Conservation (phyloP, 2,888 invertebrate species). For the Euclidia mi region DNA sequence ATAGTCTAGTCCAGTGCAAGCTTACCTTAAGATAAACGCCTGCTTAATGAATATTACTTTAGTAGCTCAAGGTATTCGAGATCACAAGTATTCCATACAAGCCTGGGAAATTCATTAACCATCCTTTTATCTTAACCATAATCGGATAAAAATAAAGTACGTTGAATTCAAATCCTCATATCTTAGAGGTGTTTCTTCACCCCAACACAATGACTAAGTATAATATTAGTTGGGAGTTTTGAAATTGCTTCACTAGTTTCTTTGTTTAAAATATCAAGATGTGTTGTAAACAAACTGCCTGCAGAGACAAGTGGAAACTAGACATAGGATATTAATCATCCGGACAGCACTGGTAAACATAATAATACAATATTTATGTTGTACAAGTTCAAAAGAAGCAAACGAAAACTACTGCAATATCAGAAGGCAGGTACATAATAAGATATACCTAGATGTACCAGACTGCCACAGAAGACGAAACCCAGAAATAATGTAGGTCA, state of each 20-base stretch:
- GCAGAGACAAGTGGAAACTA: slow-evolving; percentile 16
- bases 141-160: neutral
- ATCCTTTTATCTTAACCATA: neutral
- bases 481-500: no score
- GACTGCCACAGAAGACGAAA: no score
- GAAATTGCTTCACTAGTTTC: slow-evolving; percentile 20
- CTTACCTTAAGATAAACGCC: no score
- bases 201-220: neutral
- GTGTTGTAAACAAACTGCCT: slow-evolving; percentile 14
- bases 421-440: no score
- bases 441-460: no score
- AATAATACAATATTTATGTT: no score
- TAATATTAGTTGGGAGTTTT: slow-evolving; percentile 14
- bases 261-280: slow-evolving; percentile 27
- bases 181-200: slow-evolving; percentile 15
- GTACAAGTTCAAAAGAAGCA: no score
- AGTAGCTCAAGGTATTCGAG: no score
- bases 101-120: neutral
- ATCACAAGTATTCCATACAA: no score
- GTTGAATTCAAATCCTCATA: slow-evolving; percentile 13
- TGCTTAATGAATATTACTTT: no score
- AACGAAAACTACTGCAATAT: no score
- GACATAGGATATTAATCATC: slow-evolving; percentile 14
- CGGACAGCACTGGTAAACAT: neutral
- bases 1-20: no score